Base-by-base conservation (phyloP, 2,888 invertebrate genomes). In the Hyppa rectilinea region DNA sequence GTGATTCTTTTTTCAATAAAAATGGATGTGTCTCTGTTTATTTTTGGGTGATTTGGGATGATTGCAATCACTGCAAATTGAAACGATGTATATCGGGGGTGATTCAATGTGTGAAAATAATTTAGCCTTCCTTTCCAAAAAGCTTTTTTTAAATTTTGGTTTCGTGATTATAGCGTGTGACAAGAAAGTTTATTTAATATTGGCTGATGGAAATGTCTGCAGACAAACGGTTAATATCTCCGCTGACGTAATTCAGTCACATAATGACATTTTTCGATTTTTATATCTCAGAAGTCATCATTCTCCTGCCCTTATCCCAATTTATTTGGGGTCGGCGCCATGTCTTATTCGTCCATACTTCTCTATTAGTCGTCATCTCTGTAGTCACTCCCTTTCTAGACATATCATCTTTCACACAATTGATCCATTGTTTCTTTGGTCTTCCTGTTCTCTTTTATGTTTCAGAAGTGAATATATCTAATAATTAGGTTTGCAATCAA, bases 21-120 rank as follows among this genome's bases (percentile, higher is more conserved):
- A 87, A 82, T 82, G 70, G 70, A 79, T 77, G 79, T 81, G 81
- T 80, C 69, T 69, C 66, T 87, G 86, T 88, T 88, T 86, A 78
- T 80, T 80, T 85, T 81, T 68, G 63, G 62, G 78, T 75, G 76
- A 84, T 85, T 86, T 82, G 47, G 70, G 65, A 64, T 66, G 69
- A 73, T 78, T 72, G 61, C 55, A 60, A 72, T 84, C 82, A 65
- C 67, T 49, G 76, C 65, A 77, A 83, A 83, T 75, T 82, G 77
- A 81, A 83, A 75, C 69, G 67, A 76, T 72, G 55, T 36, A 1
- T 71, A 81, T 79, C 76, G 2, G 29, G 26, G 65, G 38, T 74
- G 70, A 73, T 67, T 75, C 65, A 81, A 85, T 71, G 75, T 82
- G 63, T 80, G 58, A 64, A 69, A 47, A 63, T 71, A 50, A 71